Base-by-base conservation (phyloP, 2,113 vertebrate genomes). In the Chauna torquata region DNA sequence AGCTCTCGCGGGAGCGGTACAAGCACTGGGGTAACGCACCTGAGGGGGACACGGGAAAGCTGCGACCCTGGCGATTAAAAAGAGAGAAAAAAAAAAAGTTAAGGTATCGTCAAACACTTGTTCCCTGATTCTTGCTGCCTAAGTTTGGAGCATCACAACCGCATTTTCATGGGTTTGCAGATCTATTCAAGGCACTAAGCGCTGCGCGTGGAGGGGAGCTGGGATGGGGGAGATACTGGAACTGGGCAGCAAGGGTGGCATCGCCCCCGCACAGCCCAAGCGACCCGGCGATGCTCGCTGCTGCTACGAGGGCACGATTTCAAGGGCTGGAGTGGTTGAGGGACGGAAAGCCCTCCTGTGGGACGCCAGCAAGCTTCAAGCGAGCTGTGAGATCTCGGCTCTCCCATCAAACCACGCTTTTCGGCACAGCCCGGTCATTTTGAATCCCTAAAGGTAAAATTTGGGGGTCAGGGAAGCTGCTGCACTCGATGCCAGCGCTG, bases 131-230 rank as follows among this genome's bases (percentile, higher is more conserved):
- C 3, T 11, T 8, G 28, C 69, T 13, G 54, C 36, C 38, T 49
- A 0, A 3, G 4, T 15, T 0, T 1, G 80, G 59, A 38, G 74
- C 30, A 58, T 72, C 6, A 19, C 68, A 34, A 17, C 7, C 3
- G 1, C 1, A 11, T 17, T 24, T 10, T 20, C 4, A 7, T 3
- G 30, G 70, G 12, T 36, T 5, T 17, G 44, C 8, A 5, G 34
- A 5, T 18, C 47, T 62, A 28, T 54, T 44, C 72, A 86, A 91
- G 88, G 78, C 81, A 75, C 61, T 17, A 9, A 88, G 65, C 42
- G 4, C 88, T 38, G 32, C 20, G 17, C 34, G 42, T 0, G 2
- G 36, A 44, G 17, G 24, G 36, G 72, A 30, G 57, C 16, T 0
- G 40, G 50, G n/a, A 4, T 1, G 28, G 50, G 47, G 79, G 50